Percentiles rank a stretch among this genome's conserved stretches.
Evolutionary conservation across 1,140 invertebrate genomes (phyloP).

Genomic region (Pachypeltis micranthus): DNA sequence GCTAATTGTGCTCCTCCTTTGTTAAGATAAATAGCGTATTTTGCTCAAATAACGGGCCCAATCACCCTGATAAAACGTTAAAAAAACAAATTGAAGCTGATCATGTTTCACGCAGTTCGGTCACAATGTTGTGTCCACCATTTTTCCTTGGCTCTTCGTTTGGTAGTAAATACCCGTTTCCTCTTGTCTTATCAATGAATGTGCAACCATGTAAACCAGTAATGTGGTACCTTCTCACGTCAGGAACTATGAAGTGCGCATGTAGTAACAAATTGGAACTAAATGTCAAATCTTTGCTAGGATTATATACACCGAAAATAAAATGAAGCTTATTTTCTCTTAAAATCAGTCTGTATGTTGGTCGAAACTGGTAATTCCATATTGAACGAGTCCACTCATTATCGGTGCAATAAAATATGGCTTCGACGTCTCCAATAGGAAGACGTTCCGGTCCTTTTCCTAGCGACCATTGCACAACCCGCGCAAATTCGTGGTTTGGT

Average conservation of each 20-base stretch:
- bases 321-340: constrained; percentile 84
- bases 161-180: constrained; percentile 70
- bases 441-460: constrained; percentile 76
- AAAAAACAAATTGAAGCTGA: no score
- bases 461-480: constrained; percentile 78
- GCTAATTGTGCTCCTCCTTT: no score
- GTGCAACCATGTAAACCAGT: constrained; percentile 81
- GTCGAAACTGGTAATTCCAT: constrained; percentile 85
- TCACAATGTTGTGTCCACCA: no score
- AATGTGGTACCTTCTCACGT: constrained; percentile 79
- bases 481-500: constrained; percentile 87
- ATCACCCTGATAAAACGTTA: no score
- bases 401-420: constrained; percentile 80
- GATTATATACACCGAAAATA: constrained; percentile 82
- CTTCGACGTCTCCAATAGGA: constrained; percentile 79
- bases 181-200: constrained; percentile 83
- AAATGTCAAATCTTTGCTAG: constrained; percentile 77
- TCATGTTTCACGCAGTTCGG: no score
- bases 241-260: constrained; percentile 90
- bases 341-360: constrained; percentile 76
- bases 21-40: no score
- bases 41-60: no score
- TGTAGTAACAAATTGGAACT: constrained; percentile 87
- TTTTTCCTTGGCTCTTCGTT: no score
- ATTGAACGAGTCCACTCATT: constrained; percentile 82